Evolutionary conservation across 2,797 vertebrate species (phyloP), one percentile per base, ranked within the genome.

Genomic region (Pipistrellus nathusii): DNA sequence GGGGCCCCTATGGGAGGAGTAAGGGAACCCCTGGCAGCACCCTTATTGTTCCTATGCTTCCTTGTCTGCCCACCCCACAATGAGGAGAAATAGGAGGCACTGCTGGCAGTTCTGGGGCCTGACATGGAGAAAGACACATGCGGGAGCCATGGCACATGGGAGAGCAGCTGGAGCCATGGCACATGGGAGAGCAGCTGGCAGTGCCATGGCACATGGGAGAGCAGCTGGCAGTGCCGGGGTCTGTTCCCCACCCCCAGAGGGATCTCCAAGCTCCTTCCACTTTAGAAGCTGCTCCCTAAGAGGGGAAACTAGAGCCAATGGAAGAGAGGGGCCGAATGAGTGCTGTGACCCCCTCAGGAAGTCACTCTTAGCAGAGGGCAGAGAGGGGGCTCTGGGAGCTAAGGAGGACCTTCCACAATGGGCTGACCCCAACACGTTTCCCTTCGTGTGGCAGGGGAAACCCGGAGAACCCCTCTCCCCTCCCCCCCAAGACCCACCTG

Each of bases 271-370:
- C 59, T 38, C 41, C 12, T 12, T 48, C 46, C 25, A n/a, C 3
- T n/a, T 30, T 57, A 81, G 30, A 7, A 75, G 25, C 23, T 51
- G 75, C 41, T n/a, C 30, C 48, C 41, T 32, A 69, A 68, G 68
- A 84, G 41, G 81, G 57, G n/a, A 91, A 59, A 92, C 59, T 68
- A 78, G 72, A 91, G 69, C 83, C n/a, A 1, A 11, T 77, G 38
- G 35, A 32, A 21, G 11, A 44, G 23, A 57, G 41, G 21, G 38
- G 9, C 20, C 13, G 32, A 46, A 14, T 10, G 6, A 46, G 2
- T 14, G 6, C 14, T 10, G 13, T 41, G 44, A 30, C 12, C 17
- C 23, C 0, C 1, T 17, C 6, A 20, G 23, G 32, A 59, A 41
- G 53, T 10, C 1, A 53, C 35, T 69, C 4, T 51, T 38, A 66